These are phyloP conservation scores for Marmota flaviventris DNA, from an alignment of 2,113 vertebrate species.

Conservation along the genomic window DNA sequence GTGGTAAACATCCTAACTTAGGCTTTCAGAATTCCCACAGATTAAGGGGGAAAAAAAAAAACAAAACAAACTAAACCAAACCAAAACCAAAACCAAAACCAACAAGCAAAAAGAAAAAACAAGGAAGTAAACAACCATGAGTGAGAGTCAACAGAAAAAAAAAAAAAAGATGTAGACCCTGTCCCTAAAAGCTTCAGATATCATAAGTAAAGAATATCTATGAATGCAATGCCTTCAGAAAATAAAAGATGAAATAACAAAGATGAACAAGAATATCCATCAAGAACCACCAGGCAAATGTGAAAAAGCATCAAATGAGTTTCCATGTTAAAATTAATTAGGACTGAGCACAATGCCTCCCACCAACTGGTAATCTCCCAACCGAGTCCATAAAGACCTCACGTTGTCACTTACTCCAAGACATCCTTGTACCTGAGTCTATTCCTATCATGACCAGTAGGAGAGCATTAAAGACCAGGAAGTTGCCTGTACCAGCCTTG, in stretches of 20 bases:
- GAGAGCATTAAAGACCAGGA: background rate
- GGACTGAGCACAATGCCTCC: background rate
- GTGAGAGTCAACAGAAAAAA: background rate
- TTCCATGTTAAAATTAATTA: background rate
- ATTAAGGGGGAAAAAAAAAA: background rate
- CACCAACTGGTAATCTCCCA: background rate
- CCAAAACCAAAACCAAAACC: too few relatives aligned
- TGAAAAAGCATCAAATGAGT: background rate
- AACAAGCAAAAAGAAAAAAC: too few relatives aligned
- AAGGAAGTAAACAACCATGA: background rate
- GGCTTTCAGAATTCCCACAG: background rate
- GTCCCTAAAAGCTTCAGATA: background rate
- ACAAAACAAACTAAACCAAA: background rate
- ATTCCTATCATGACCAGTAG: background rate
- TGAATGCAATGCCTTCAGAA: background rate
- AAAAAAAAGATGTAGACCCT: background rate
- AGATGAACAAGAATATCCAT: background rate
- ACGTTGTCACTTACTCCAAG: background rate
- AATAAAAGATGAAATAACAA: background rate
- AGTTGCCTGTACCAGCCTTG: background rate
- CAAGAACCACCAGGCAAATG: background rate
- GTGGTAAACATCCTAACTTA: background rate
- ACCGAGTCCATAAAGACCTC: background rate
- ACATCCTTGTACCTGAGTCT: background rate
- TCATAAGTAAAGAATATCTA: background rate